Conservation (phyloP, 2,888 invertebrate genomes). For the Ceraclea dissimilis region DNA sequence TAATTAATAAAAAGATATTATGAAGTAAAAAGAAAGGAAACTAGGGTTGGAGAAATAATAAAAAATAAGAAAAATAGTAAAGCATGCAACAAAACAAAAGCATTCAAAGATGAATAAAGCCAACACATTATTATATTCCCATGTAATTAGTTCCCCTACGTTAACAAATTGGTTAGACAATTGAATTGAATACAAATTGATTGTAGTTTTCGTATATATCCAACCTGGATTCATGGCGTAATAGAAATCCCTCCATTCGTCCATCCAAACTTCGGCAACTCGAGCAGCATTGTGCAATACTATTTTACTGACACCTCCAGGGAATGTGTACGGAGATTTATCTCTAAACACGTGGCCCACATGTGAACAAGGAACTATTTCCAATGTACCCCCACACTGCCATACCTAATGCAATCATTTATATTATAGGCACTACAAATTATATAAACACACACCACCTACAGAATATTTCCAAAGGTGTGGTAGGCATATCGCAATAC, state of each 20-base stretch:
- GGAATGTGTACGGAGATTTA: constrained; percentile 98
- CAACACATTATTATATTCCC: not conserved
- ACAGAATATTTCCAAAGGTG: too few species aligned
- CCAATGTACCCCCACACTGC: constrained; percentile 94
- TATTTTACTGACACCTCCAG: constrained; percentile 94
- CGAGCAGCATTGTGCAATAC: constrained; percentile 97
- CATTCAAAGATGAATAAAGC: constrained; percentile 2
- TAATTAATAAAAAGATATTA: too few species aligned
- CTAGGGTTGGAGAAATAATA: too few species aligned
- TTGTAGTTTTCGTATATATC: too few species aligned
- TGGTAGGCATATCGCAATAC: too few species aligned
- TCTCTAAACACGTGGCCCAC: constrained; percentile 97
- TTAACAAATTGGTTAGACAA: too few species aligned
- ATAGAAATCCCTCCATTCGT: constrained; percentile 99
- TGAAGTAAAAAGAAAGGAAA: too few species aligned
- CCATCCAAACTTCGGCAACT: constrained; percentile 99
- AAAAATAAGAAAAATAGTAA: constrained; percentile 19
- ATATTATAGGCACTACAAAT: not conserved
- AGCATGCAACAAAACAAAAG: not conserved
- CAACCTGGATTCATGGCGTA: constrained; percentile 97
- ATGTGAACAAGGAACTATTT: constrained; percentile 92
- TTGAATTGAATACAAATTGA: too few species aligned
- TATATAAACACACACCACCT: too few species aligned
- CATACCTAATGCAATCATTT: constrained; percentile 62
- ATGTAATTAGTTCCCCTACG: not conserved